Base-by-base conservation (phyloP, 64 coral and sea anemone species). In the Orbicella faveolata region DNA sequence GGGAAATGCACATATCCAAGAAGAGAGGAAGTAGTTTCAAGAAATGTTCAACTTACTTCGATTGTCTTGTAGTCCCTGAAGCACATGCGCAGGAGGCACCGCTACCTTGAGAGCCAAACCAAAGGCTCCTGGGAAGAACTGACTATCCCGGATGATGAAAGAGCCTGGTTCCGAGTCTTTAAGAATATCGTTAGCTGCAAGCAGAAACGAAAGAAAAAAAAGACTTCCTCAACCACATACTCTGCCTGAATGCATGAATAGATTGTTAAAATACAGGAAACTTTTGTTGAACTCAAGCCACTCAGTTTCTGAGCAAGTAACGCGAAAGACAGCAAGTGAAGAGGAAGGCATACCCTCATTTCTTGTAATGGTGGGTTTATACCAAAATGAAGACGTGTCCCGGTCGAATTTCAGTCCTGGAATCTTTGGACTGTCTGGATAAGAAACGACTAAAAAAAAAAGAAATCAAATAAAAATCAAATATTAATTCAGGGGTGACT, bases 71-170 rank as follows among this genome's bases (percentile, higher is more conserved):
- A 98, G 62, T 44, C 94, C 94, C 73, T 98, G 96, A 23, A 98
- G 72, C 23, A 98, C 96, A 90, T 88, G 94, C 10, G 83, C 88
- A 30, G 96, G 96, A 52, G 96, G 96, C 19, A 98, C 94, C 13
- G 94, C 96, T 30, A 98, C 96, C 84, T 95, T 95, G 11, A 98
- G 75, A 36, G 96, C 96, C 70, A 98, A 59, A 79, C 96, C 96
- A 93, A 95, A 98, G 61, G 94, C 94, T 57, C 96, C 96, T 36
- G 94, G 90, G 54, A 95, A 98, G 18, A 93, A 98, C 57, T 95
- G 90, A 73, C 96, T 98, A 63, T 98, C 96, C 34, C 96, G 96
- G 52, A 98, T 89, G 26, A 98, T 79, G 36, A 98, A 98, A 23
- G 88, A 90, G 13, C 96, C 96, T 2, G 96, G 96, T 30, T 92